Conservation (phyloP, 2,797 vertebrate species). For the Scleropages formosus region DNA sequence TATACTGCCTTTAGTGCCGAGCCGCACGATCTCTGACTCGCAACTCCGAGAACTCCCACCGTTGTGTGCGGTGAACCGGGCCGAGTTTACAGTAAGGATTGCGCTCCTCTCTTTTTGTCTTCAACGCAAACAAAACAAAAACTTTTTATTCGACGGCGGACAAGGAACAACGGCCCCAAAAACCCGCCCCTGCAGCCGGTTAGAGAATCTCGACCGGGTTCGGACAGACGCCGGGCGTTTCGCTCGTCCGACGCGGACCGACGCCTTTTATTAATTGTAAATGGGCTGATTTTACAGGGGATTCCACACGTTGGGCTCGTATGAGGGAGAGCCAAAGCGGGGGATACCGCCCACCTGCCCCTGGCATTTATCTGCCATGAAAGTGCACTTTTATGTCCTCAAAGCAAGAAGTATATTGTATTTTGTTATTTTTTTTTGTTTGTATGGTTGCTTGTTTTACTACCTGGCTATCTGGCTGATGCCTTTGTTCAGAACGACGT, state of each 20-base stretch:
- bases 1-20: not conserved
- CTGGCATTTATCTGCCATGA: not conserved
- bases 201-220: not conserved
- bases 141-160: not conserved
- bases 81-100: not conserved
- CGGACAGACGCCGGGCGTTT: not conserved
- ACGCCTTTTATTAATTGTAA: not conserved
- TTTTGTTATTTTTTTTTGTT: not conserved
- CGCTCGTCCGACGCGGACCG: not conserved
- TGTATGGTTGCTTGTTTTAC: not conserved
- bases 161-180: constrained; percentile 22
- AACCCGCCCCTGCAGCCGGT: not conserved
- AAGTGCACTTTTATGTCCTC: not conserved
- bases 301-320: not conserved
- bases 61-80: not conserved
- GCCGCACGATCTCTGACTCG: constrained; percentile 15
- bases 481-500: too few species aligned
- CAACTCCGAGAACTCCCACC: not conserved
- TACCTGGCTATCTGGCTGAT: not conserved
- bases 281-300: not conserved
- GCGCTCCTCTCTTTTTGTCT: constrained; percentile 1
- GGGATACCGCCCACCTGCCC: not conserved
- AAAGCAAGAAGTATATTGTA: not conserved
- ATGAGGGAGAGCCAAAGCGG: not conserved
- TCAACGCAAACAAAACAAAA: constrained; percentile 7